These are phyloP conservation scores for Cancer borealis DNA, from an alignment of 2,888 invertebrate genomes.

Conservation along the genomic window DNA sequence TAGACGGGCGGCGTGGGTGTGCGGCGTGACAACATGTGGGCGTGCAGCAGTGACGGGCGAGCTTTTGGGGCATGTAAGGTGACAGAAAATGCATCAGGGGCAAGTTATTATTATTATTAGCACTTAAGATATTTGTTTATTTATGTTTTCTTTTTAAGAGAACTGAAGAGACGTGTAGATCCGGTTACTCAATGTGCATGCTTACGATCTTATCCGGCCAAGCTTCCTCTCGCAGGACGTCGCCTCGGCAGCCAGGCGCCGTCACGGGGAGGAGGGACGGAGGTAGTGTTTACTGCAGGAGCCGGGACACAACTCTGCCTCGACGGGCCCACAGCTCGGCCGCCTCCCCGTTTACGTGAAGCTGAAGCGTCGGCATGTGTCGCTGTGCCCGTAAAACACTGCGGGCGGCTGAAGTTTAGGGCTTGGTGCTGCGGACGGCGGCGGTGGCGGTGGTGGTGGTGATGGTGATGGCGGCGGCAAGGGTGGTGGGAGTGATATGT, in stretches of 20 bases:
- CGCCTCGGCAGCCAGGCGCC: slow-evolving; percentile 4
- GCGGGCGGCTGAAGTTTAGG: background rate
- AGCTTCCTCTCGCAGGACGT: background rate
- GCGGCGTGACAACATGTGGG: slow-evolving; percentile 58
- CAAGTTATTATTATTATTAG: slow-evolving; percentile 8
- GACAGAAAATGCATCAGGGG: slow-evolving; percentile 45
- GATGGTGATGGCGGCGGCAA: background rate
- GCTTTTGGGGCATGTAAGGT: background rate
- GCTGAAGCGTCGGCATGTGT: slow-evolving; percentile 51
- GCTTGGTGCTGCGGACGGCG: slow-evolving; percentile 50
- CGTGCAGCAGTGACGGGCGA: slow-evolving; percentile 13
- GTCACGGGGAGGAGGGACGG: background rate
- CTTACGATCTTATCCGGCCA: slow-evolving; percentile 23
- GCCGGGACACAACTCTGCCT: slow-evolving; percentile 56
- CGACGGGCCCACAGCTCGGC: slow-evolving; percentile 47
- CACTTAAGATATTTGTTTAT: slow-evolving; percentile 26
- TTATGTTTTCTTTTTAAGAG: slow-evolving; percentile 37
- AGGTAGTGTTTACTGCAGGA: slow-evolving; percentile 49
- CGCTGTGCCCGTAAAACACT: slow-evolving; percentile 55
- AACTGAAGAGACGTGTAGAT: slow-evolving; percentile 42
- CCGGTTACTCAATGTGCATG: slow-evolving; percentile 48
- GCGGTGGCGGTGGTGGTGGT: background rate
- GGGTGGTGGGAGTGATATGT: background rate
- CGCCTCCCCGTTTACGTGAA: slow-evolving; percentile 52
- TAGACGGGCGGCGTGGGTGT: slow-evolving; percentile 63